Evolutionary conservation across 1,140 invertebrate genomes (phyloP), one percentile per base, ranked within the genome.

Genomic region (Archivesica marissinica): DNA sequence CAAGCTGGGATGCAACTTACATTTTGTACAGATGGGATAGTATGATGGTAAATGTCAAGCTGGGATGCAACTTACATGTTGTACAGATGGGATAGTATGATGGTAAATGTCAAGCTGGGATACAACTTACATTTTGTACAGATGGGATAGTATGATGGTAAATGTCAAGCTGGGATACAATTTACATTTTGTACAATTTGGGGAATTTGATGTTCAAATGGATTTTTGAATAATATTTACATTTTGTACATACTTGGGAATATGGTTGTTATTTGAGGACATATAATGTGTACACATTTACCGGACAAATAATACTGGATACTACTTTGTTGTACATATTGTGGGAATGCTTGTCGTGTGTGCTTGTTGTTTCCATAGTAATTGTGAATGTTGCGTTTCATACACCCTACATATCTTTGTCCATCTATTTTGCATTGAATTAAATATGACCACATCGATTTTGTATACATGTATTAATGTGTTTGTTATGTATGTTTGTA

Each of bases 41-140:
- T 44, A 44, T 7, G n/a, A 20, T 68, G 38, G 39, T 47, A 3
- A 64, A 50, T 70, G 66, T 70, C 50, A 47, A 64, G 4, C 59
- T 64, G 59, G 59, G 59, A 64, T 35, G 38, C 41, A 74, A 74
- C 70, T 74, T 50, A 50, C 70, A 50, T 74, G n/a, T 74, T 74
- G 70, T 74, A 74, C 17, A 74, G 44, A 52, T 13, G 15, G 30
- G 59, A 33, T 20, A 64, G 20, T 35, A 35, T 9, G 30, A 15
- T 64, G 59, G 59, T 64, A 35, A 64, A 15, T 2, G 13, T 28
- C 13, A 61, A 2, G 33, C n/a, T n/a, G n/a, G n/a, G n/a, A n/a
- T n/a, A n/a, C n/a, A n/a, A n/a, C n/a, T n/a, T n/a, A n/a, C n/a
- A n/a, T n/a, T 61, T 61, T 61, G 68, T 72, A 44, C 35, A 30